Conservation (phyloP, 2,113 vertebrate species). For the Oreochromis aureus region DNA sequence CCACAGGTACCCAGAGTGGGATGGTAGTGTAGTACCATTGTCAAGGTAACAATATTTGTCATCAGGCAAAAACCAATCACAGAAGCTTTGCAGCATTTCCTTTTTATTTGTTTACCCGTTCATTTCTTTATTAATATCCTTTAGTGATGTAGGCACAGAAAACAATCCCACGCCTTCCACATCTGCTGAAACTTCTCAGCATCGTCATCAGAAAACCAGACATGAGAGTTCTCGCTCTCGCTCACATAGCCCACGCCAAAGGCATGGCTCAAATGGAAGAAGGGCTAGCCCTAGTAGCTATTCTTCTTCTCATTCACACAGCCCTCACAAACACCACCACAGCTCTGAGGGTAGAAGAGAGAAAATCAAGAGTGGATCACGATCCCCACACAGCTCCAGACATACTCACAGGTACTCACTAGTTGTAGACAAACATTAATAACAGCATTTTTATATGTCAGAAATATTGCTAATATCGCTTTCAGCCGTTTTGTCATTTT, state of each 20-base stretch:
- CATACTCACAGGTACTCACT: slow-evolving; percentile 20
- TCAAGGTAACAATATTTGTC: slow-evolving; percentile 36
- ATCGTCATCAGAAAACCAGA: background rate
- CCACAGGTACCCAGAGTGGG: slow-evolving; percentile 85
- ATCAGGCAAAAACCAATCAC: background rate
- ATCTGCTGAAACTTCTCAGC: slow-evolving; percentile 5
- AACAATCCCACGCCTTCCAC: background rate
- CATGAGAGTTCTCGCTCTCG: slow-evolving; percentile 34
- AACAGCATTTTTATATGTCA: background rate
- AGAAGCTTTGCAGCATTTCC: background rate
- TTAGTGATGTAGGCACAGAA: background rate
- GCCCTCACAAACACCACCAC: slow-evolving; percentile 21
- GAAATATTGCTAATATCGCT: background rate
- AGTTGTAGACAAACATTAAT: background rate
- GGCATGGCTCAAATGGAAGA: background rate
- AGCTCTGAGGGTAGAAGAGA: background rate
- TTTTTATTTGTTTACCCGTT: fast-evolving
- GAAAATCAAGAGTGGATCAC: background rate
- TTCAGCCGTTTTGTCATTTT: background rate
- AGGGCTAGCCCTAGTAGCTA: background rate
- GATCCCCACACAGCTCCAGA: slow-evolving; percentile 9
- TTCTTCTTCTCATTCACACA: slow-evolving; percentile 38
- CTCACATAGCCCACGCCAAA: slow-evolving; percentile 32
- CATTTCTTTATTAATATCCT: background rate
- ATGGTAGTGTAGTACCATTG: slow-evolving; percentile 67